phyloP scores from a whole-genome alignment of 2,113 vertebrate species.

The Anseranas semipalmata region DNA sequence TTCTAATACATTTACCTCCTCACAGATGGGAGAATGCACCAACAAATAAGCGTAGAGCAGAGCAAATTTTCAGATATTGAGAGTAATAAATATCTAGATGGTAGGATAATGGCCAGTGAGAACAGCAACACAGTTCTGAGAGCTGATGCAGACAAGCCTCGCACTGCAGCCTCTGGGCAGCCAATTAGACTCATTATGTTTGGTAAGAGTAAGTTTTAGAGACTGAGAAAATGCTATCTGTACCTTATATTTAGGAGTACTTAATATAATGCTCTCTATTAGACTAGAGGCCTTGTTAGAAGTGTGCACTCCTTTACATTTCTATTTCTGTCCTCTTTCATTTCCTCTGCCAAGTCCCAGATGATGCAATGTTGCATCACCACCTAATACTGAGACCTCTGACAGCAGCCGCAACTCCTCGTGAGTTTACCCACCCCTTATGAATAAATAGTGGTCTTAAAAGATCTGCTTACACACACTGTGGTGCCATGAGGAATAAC shows the following conservation, averaged over 20 bases:
- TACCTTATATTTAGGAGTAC: not conserved
- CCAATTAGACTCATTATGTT: not conserved
- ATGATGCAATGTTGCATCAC: conserved; percentile 67
- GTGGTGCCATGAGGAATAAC: not conserved
- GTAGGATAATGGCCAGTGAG: not conserved
- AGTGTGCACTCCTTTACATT: not conserved
- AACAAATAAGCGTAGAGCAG: not conserved
- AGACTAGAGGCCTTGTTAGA: not conserved
- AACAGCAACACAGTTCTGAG: not conserved
- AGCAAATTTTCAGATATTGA: not conserved
- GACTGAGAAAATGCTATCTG: not conserved
- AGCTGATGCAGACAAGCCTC: not conserved
- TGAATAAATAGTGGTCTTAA: not conserved
- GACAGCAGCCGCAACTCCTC: not conserved
- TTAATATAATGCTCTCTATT: not conserved
- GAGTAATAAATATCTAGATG: not conserved
- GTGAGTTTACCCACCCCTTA: not conserved
- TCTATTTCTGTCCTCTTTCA: conserved; percentile 41
- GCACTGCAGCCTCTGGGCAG: not conserved
- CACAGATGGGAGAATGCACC: not conserved
- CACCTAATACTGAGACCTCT: conserved; percentile 8
- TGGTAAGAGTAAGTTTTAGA: not conserved
- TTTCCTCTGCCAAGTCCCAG: conserved; percentile 25
- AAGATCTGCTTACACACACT: not conserved
- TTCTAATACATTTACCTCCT: not conserved